Base-by-base conservation (phyloP, 2,113 vertebrate genomes). In the Columba janthina region DNA sequence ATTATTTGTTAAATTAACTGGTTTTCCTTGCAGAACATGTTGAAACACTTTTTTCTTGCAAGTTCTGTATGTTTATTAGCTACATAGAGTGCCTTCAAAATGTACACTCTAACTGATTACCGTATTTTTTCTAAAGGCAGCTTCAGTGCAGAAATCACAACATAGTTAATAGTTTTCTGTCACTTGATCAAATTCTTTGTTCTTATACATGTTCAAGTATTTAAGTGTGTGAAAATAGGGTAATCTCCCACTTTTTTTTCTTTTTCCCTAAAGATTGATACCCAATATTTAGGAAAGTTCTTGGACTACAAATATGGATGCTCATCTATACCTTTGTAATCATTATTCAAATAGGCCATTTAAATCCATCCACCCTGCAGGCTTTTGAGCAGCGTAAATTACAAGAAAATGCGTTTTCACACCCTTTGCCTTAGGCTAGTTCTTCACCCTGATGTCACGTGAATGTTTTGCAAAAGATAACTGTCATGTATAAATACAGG, bases 371-470 rank as follows among this genome's bases (percentile, higher is more conserved):
- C 53, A 75, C 34, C 56, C 56, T 11, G 8, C 48, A 74, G 53
- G 66, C 28, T 71, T 96, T 15, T 69, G 70, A 93, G 36, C 34
- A 65, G 21, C 34, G 13, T 71, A 79, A 84, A 74, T 75, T 34
- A 86, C 38, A 80, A 93, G 83, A 90, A 92, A 95, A 88, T 77
- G 6, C 38, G 11, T 95, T 91, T 94, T 85, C 77, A 46, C 36
- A 53, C 75, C 22, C 51, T 88, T 91, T 90, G 77, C 66, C 46
- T 46, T 51, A 40, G 53, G 64, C 69, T 83, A 46, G 20, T 62
- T 76, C 53, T 87, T 86, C 69, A 81, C 29, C 60, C 48, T 54
- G 12, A 32, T 74, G 58, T 78, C 91, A 32, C 34, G 57, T 73
- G 67, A 90, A 62, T 15, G 6, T 81, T 95, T 88, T 72, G n/a